These are phyloP conservation scores for Neosilurus hyrtlii DNA, from an alignment of 2,797 vertebrate species.

Conservation along the genomic window DNA sequence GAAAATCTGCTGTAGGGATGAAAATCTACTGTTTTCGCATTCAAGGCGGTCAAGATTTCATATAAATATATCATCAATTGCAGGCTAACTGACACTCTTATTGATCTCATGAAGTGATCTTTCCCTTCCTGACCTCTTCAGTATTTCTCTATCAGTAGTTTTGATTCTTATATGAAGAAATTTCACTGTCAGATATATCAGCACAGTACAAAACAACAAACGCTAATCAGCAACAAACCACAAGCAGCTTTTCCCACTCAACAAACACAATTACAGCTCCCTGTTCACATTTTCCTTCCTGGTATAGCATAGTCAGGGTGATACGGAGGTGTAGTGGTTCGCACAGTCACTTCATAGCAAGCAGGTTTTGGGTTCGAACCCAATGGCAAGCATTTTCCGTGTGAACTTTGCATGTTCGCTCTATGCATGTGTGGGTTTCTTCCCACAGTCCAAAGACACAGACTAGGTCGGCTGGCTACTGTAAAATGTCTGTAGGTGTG, in stretches of 20 bases:
- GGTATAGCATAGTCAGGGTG: no score
- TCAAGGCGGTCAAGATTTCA: neutral
- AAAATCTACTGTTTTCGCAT: neutral
- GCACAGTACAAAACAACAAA: neutral
- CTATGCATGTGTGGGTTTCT: no score
- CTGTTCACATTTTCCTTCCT: no score
- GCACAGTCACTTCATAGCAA: no score
- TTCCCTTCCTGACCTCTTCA: neutral
- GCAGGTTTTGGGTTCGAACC: no score
- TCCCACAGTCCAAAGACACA: no score
- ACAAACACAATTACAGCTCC: neutral
- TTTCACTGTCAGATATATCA: neutral
- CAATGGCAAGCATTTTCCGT: no score
- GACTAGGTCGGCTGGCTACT: no score
- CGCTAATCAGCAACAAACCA: neutral
- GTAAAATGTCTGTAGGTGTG: no score
- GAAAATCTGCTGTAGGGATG: neutral
- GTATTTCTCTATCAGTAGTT: neutral
- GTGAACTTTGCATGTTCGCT: no score
- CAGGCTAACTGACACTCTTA: neutral
- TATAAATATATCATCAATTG: neutral
- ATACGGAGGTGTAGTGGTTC: no score
- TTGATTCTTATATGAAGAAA: neutral
- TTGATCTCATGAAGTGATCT: slow-evolving; percentile 2
- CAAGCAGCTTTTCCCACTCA: neutral